These are phyloP conservation scores for Sclerodermus sp. DNA, from an alignment of 2,888 invertebrate species.

Conservation along the genomic window DNA sequence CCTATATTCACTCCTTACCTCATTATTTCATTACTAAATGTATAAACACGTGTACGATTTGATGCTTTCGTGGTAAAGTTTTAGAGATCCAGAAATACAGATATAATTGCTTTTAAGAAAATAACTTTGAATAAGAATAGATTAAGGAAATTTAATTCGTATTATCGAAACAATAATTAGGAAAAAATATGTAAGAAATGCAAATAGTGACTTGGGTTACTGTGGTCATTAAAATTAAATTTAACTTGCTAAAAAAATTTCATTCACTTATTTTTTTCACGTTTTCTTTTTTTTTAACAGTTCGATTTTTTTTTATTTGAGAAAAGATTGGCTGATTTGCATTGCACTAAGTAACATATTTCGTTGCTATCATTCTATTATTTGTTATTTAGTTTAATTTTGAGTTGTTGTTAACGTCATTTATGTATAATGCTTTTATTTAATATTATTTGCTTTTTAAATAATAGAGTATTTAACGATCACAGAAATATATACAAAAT, in stretches of 20 bases:
- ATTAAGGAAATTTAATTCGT: slow-evolving; percentile 2
- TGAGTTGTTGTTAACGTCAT: slow-evolving; percentile 17
- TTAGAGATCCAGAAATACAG: too few species aligned
- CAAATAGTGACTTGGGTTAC: slow-evolving; percentile 51
- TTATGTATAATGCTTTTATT: slow-evolving; percentile 16
- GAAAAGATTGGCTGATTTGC: slow-evolving; percentile 32
- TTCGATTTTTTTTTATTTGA: too few species aligned
- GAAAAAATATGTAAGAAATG: slow-evolving; percentile 27
- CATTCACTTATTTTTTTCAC: slow-evolving; percentile 19
- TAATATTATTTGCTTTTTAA: slow-evolving; percentile 30
- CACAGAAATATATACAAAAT: neutral
- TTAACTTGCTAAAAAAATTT: slow-evolving; percentile 36
- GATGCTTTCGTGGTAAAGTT: too few species aligned
- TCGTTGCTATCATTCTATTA: slow-evolving; percentile 20
- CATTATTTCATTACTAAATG: slow-evolving; percentile 48
- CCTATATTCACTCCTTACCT: slow-evolving; percentile 50
- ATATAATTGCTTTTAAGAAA: too few species aligned
- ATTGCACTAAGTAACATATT: slow-evolving; percentile 26
- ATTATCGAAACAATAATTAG: slow-evolving; percentile 4
- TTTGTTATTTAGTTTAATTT: slow-evolving; percentile 24
- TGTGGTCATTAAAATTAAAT: slow-evolving; percentile 57
- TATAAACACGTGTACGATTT: slow-evolving; percentile 48
- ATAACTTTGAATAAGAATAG: too few species aligned
- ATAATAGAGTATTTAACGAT: slow-evolving; percentile 46
- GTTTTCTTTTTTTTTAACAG: slow-evolving; percentile 19